Conservation (phyloP, 1,140 invertebrate genomes). For the Sminthurides bifidus region DNA sequence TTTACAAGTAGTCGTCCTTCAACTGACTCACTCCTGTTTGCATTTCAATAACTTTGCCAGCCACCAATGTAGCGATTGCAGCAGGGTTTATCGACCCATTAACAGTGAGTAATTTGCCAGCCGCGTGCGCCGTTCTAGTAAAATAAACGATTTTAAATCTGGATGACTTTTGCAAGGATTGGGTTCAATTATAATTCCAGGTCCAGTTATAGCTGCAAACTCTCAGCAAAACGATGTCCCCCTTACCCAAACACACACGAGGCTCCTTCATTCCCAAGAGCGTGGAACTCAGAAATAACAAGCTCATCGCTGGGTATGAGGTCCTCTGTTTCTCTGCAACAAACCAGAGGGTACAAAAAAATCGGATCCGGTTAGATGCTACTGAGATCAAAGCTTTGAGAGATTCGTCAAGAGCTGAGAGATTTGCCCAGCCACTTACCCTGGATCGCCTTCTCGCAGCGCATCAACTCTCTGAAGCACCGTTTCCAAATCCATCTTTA, state of each 20-base stretch:
- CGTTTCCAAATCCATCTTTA: slow-evolving; percentile 15
- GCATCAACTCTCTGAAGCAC: not conserved
- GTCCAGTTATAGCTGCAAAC: too few relatives aligned
- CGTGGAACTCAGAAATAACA: not conserved
- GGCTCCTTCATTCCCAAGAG: not conserved
- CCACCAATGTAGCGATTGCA: not conserved
- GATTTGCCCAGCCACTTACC: not conserved
- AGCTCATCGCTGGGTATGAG: not conserved
- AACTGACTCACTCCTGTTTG: not conserved
- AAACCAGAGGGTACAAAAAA: not conserved
- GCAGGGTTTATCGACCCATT: not conserved
- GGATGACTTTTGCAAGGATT: not conserved
- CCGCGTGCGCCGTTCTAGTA: not conserved
- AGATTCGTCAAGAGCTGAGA: not conserved
- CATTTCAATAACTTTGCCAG: not conserved
- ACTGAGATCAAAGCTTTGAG: too few relatives aligned
- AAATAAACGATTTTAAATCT: not conserved
- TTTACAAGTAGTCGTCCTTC: not conserved
- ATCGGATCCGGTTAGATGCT: too few relatives aligned
- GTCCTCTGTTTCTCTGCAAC: not conserved
- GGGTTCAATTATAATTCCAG: too few relatives aligned
- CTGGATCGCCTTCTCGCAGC: too few relatives aligned
- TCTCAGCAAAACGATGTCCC: too few relatives aligned
- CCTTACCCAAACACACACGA: not conserved
- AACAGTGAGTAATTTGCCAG: not conserved